A percentile compares a stretch with the other conserved stretches of the same genome.
phyloP scores from a whole-genome alignment of 2,888 invertebrate species.

The Pachymerium ferrugineum region DNA sequence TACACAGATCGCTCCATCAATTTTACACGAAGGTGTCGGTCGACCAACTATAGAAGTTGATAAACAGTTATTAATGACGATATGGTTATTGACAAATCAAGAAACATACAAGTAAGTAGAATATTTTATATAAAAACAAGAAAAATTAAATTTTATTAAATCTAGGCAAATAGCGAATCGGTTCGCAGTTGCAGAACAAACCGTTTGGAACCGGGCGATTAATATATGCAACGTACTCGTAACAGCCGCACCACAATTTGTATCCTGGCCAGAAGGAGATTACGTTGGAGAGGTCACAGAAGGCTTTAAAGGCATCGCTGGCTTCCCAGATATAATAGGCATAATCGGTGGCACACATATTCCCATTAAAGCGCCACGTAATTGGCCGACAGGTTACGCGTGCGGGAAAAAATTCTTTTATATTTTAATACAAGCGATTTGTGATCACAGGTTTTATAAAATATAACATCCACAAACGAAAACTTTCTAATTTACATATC shows the following conservation, averaged over 20 bases:
- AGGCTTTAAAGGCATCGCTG: neutral
- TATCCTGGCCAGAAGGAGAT: neutral
- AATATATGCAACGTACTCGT: neutral
- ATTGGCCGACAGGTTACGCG: neutral
- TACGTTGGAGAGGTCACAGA: neutral
- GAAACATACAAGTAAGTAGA: neutral
- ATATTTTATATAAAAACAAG: neutral
- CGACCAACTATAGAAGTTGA: neutral
- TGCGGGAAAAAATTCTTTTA: neutral
- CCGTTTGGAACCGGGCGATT: neutral
- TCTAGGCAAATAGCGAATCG: neutral
- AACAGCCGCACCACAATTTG: neutral
- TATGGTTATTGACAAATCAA: neutral
- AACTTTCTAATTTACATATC: neutral
- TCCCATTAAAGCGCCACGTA: neutral
- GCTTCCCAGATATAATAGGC: neutral
- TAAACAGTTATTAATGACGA: neutral
- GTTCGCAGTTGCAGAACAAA: constrained; percentile 11
- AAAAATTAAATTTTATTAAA: neutral
- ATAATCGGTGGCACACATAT: constrained; percentile 3
- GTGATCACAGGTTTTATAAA: neutral
- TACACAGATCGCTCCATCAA: neutral
- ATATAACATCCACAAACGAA: neutral
- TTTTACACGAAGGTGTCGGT: neutral
- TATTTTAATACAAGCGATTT: constrained; percentile 1